Evolutionary conservation across 2,113 vertebrate species (phyloP).

Genomic region (Mobula birostris): DNA sequence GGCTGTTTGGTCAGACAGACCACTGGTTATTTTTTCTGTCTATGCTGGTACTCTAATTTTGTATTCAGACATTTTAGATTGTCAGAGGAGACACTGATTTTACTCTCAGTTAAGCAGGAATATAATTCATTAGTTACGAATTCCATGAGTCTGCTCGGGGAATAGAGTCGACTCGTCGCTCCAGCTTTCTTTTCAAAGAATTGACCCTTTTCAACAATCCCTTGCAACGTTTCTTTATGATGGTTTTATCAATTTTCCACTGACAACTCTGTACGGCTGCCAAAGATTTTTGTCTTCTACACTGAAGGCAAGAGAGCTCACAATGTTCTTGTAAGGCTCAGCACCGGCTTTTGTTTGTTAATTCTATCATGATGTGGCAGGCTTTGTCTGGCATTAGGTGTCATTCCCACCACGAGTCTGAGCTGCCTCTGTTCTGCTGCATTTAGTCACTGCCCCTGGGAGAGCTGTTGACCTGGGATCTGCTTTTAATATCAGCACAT

Average conservation of each 20-base stretch:
- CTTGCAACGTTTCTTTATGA: neutral
- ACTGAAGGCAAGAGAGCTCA: neutral
- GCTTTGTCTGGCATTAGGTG: no score
- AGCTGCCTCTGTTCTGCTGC: neutral
- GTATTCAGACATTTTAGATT: neutral
- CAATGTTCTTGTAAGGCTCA: neutral
- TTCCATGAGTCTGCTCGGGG: neutral
- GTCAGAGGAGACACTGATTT: neutral
- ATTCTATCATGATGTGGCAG: no score
- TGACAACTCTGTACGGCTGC: neutral
- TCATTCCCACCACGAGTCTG: no score
- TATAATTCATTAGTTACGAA: neutral
- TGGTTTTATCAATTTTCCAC: neutral
- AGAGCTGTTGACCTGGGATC: neutral
- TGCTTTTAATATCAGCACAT: neutral
- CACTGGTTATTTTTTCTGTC: constrained; percentile 59
- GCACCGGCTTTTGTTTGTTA: neutral
- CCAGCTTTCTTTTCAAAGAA: neutral
- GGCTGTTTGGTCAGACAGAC: constrained; percentile 59
- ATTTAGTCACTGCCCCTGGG: neutral
- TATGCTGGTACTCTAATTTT: neutral
- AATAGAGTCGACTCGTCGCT: neutral
- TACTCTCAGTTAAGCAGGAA: neutral
- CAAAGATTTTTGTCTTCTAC: neutral
- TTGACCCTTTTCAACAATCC: neutral